Percentiles rank a stretch among this genome's conserved stretches.
These are phyloP conservation scores for Nothobranchius kuhntae DNA, from an alignment of 2,113 vertebrate species.

Conservation along the genomic window DNA sequence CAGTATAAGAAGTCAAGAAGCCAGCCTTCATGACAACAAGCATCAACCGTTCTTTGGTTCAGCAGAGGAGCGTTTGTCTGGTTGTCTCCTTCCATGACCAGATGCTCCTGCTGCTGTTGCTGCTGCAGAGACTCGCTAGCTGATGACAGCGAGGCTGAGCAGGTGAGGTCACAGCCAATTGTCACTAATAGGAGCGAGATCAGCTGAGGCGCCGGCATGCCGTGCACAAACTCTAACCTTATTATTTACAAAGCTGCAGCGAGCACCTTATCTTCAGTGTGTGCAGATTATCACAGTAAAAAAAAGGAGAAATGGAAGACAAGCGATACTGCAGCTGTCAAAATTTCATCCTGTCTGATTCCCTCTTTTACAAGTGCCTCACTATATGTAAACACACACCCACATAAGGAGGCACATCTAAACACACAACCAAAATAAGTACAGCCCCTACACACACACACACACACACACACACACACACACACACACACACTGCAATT, in stretches of 20 bases:
- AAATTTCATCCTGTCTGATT: slow-evolving; percentile 70
- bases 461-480: neutral
- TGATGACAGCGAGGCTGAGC: slow-evolving; percentile 69
- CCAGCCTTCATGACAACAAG: slow-evolving; percentile 53
- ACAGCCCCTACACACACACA: slow-evolving; percentile 28
- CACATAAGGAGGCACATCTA: slow-evolving; percentile 54
- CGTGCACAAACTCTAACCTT: slow-evolving; percentile 71
- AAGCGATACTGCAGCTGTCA: slow-evolving; percentile 77
- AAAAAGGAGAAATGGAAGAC: slow-evolving; percentile 42
- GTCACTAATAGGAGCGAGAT: slow-evolving; percentile 72
- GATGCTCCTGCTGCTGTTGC: slow-evolving; percentile 53
- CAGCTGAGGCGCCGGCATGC: slow-evolving; percentile 61
- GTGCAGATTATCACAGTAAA: slow-evolving; percentile 66
- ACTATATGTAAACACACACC: slow-evolving; percentile 70
- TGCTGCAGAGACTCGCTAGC: slow-evolving; percentile 48
- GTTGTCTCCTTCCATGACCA: slow-evolving; percentile 70
- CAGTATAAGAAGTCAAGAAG: slow-evolving; percentile 54
- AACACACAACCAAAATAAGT: slow-evolving; percentile 37
- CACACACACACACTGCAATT: slow-evolving; percentile 31
- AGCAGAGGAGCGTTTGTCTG: slow-evolving; percentile 61
- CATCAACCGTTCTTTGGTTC: slow-evolving; percentile 58
- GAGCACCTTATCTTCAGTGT: slow-evolving; percentile 68
- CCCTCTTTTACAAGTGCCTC: slow-evolving; percentile 63
- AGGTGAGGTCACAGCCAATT: slow-evolving; percentile 80
- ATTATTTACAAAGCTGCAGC: slow-evolving; percentile 75